A percentile compares a stretch with the other conserved stretches of the same genome.
These are phyloP conservation scores for Mormyrops attenuatus DNA, from an alignment of 2,797 vertebrate genomes.

Conservation along the genomic window DNA sequence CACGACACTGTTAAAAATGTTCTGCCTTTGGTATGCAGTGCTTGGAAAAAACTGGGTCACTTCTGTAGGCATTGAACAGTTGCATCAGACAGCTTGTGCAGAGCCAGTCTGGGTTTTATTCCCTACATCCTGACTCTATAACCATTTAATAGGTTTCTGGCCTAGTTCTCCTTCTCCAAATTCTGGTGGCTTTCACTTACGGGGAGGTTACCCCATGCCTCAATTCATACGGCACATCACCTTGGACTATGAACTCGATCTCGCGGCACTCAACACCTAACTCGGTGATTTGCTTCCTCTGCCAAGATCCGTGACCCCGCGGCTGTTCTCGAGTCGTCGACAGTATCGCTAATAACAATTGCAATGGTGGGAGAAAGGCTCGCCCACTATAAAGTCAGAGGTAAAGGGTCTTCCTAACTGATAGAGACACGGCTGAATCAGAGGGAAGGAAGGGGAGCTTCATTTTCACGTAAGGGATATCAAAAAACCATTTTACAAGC, in stretches of 20 bases:
- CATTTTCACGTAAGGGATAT: background rate
- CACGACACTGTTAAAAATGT: background rate
- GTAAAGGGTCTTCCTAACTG: background rate
- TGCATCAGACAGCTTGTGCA: conserved; percentile 45
- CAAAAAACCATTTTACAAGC: background rate
- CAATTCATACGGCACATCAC: conserved; percentile 27
- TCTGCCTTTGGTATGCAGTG: background rate
- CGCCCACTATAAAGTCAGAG: background rate
- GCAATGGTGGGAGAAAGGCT: background rate
- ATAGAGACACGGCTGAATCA: background rate
- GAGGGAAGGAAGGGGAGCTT: background rate
- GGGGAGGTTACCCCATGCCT: conserved; percentile 21
- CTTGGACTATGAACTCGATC: conserved; percentile 32
- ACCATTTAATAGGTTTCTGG: conserved; percentile 14
- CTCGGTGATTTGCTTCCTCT: background rate
- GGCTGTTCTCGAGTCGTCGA: background rate
- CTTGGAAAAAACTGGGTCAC: conserved; percentile 57
- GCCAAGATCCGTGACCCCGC: background rate
- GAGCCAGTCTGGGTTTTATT: conserved; percentile 41
- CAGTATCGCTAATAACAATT: background rate
- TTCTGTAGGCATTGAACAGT: conserved; percentile 43
- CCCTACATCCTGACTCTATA: background rate
- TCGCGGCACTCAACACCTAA: background rate
- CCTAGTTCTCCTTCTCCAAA: conserved; percentile 34
- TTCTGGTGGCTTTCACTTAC: conserved; percentile 36